Evolutionary conservation across 2,797 vertebrate genomes (phyloP).

Genomic region (Arrhamphus sclerolepis): DNA sequence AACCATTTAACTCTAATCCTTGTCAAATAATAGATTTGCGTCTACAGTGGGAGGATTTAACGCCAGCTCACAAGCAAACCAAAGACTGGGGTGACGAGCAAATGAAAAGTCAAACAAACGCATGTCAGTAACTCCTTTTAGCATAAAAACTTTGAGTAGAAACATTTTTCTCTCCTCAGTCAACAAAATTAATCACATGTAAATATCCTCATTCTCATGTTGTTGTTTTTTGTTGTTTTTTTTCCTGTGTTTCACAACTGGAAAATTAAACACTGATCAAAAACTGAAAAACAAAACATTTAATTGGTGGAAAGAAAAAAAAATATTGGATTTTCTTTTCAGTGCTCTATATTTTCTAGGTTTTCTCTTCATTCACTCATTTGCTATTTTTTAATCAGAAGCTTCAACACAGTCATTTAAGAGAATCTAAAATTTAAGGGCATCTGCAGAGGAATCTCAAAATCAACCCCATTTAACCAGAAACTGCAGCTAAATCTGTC

Average conservation of each 20-base stretch:
- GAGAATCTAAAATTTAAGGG: too few relatives aligned
- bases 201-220: neutral
- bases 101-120: slow-evolving; percentile 19
- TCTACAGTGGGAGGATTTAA: slow-evolving; percentile 67
- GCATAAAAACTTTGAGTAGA: neutral
- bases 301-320: too few relatives aligned
- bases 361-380: too few relatives aligned
- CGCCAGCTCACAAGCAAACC: slow-evolving; percentile 60
- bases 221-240: too few relatives aligned
- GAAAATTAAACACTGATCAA: neutral
- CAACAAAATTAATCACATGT: accelerated
- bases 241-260: neutral
- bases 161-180: neutral
- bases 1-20: slow-evolving; percentile 71
- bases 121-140: slow-evolving; percentile 23
- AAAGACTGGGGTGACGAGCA: slow-evolving; percentile 50
- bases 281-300: too few relatives aligned
- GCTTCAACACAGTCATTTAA: too few relatives aligned
- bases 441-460: too few relatives aligned
- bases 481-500: too few relatives aligned
- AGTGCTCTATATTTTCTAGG: too few relatives aligned
- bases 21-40: slow-evolving; percentile 59
- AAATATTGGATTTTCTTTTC: too few relatives aligned
- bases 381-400: too few relatives aligned
- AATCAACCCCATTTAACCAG: too few relatives aligned